Base-by-base conservation (phyloP, 2,113 vertebrate genomes). In the Tachuris rubrigastra region DNA sequence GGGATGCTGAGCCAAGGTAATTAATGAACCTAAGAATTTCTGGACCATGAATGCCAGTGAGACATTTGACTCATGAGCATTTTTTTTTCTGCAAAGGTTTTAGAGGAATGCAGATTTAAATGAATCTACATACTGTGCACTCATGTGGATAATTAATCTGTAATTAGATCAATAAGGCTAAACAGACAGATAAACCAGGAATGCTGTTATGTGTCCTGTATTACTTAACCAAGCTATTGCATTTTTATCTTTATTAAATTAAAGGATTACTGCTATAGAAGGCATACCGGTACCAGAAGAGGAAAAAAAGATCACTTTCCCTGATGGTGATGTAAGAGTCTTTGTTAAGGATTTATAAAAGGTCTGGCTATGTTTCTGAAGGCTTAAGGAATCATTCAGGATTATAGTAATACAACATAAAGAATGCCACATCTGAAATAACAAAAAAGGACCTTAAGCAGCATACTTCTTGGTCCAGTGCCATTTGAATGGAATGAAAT, bases 111-210 rank as follows among this genome's bases (percentile, higher is more conserved):
- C 12, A 85, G 77, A 82, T 73, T 94, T 69, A 93, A 89, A 89
- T 76, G 31, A 3, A 25, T 73, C 41, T 68, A 78, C 47, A 73
- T 66, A 69, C 25, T 42, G 53, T 42, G 53, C 78, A 94, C 33
- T 63, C 93, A 87, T 81, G 78, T 62, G 67, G 53, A 96, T 95
- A 96, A 96, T 96, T 87, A 94, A 91, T 87, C 81, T 76, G n/a
- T 85, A 91, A 89, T 96, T 85, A 93, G 78, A 93, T 95, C 89
- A 91, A 86, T 95, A 88, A 85, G 53, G 75, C 24, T 94, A 96
- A 95, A 85, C 20, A 93, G 81, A 87, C 14, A 25, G 87, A 93
- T 87, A 95, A 95, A 93, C 35, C n/a, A 83, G 50, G 27, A 82
- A 79, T 58, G 56, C 28, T 93, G 60, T 85, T 96, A 27, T 42